Conservation (phyloP, 2,113 vertebrate species). For the Platysternon megacephalum region DNA sequence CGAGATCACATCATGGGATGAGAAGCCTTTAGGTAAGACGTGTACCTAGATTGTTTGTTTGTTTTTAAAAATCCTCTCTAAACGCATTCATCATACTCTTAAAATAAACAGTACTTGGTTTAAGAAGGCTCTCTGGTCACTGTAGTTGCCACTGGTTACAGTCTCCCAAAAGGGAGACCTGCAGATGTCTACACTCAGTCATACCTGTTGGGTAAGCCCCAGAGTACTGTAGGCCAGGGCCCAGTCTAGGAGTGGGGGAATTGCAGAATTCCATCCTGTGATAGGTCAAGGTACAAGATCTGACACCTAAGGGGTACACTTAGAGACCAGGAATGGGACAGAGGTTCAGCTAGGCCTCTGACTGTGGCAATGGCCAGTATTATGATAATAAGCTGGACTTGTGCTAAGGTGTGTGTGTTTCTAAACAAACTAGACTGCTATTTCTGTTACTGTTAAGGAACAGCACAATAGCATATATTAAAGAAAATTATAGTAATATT, state of each 20-base stretch:
- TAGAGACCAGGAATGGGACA: not conserved
- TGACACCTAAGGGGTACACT: accelerated
- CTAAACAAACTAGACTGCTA: not conserved
- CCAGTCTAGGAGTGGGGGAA: not conserved
- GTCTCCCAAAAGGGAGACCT: not conserved
- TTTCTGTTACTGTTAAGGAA: not conserved
- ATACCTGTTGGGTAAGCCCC: not conserved
- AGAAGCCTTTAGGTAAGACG: not conserved
- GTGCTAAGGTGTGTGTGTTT: accelerated
- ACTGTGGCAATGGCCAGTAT: not conserved
- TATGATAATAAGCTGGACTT: not conserved
- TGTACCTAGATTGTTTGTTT: not conserved
- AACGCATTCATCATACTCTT: not conserved
- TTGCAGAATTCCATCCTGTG: not conserved
- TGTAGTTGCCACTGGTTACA: not conserved
- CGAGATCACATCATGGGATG: not conserved
- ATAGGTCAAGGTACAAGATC: not conserved
- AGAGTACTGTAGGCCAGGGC: not conserved
- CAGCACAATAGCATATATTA: not conserved
- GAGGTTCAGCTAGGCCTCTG: not conserved
- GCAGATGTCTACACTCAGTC: not conserved
- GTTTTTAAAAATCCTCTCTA: not conserved
- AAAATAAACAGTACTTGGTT: not conserved
- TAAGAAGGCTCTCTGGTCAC: not conserved
- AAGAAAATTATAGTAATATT: conserved; percentile 32